Percentiles rank a stretch among this genome's conserved stretches.
Evolutionary conservation across 2,888 invertebrate species (phyloP).

Genomic region (Erebia palarica): DNA sequence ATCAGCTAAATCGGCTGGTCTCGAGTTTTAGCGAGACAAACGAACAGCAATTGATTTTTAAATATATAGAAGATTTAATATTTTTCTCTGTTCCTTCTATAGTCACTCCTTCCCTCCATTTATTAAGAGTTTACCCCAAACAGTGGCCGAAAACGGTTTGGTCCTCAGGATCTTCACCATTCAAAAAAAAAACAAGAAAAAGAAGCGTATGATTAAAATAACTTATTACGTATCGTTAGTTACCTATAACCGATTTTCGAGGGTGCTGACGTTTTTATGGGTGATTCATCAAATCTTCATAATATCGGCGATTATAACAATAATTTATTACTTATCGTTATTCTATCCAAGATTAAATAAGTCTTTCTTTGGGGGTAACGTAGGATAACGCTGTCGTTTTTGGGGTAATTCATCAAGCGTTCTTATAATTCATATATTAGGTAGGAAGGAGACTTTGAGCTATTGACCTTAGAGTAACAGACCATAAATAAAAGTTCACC

Average conservation of each 20-base stretch:
- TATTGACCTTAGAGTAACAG: too few relatives aligned
- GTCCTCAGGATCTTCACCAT: not conserved
- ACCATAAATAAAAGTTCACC: too few relatives aligned
- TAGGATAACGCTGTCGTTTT: not conserved
- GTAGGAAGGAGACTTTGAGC: too few relatives aligned
- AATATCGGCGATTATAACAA: conserved; percentile 9
- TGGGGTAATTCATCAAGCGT: not conserved
- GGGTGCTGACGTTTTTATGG: conserved; percentile 7
- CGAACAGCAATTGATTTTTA: too few relatives aligned
- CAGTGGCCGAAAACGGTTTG: not conserved
- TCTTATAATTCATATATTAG: too few relatives aligned
- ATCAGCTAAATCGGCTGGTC: too few relatives aligned
- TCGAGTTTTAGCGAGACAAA: too few relatives aligned
- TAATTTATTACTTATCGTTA: not conserved
- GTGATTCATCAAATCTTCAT: conserved; percentile 21
- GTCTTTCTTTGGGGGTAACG: not conserved
- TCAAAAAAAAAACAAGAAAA: too few relatives aligned
- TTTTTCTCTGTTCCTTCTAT: too few relatives aligned
- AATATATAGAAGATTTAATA: too few relatives aligned
- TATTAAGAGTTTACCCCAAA: too few relatives aligned
- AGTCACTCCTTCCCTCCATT: too few relatives aligned
- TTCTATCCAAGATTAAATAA: not conserved
- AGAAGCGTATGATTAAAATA: not conserved
- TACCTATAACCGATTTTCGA: not conserved
- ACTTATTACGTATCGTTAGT: not conserved